Conservation (phyloP, 2,888 invertebrate species). For the Diarsia rubi region DNA sequence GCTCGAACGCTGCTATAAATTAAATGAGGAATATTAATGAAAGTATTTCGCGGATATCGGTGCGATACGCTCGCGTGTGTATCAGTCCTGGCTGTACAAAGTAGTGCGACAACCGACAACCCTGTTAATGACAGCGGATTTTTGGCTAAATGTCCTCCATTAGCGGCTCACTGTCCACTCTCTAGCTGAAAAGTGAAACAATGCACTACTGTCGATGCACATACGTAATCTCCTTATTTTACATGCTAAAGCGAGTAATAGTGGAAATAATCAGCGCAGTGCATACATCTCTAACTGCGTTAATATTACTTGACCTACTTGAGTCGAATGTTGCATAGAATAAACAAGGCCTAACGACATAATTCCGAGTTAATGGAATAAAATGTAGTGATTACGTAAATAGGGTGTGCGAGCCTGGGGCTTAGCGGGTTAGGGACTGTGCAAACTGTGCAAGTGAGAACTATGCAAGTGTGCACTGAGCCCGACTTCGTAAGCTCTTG, state of each 20-base stretch:
- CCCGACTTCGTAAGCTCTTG: constrained; percentile 15
- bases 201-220: constrained; percentile 68
- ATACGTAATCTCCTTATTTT: constrained; percentile 72
- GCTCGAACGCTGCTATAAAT: constrained; percentile 73
- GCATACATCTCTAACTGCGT: constrained; percentile 78
- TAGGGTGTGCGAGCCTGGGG: constrained; percentile 67
- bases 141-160: constrained; percentile 74
- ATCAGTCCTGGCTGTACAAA: constrained; percentile 62
- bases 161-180: constrained; percentile 58
- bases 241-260: constrained; percentile 71
- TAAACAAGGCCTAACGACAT: constrained; percentile 81
- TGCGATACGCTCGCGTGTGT: constrained; percentile 48
- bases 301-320: constrained; percentile 79
- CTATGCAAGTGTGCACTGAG: constrained; percentile 10
- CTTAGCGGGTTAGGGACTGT: constrained; percentile 27
- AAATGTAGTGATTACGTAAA: constrained; percentile 76
- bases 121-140: constrained; percentile 75
- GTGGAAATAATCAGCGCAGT: constrained; percentile 69
- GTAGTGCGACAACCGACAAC: constrained; percentile 64
- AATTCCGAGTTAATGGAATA: constrained; percentile 78
- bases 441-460: constrained; percentile 10
- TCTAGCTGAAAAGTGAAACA: constrained; percentile 72
- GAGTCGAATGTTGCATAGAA: constrained; percentile 75
- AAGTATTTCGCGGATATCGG: constrained; percentile 71
- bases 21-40: constrained; percentile 74